Base-by-base conservation (phyloP, 2,113 vertebrate species). In the Excalfactoria chinensis region DNA sequence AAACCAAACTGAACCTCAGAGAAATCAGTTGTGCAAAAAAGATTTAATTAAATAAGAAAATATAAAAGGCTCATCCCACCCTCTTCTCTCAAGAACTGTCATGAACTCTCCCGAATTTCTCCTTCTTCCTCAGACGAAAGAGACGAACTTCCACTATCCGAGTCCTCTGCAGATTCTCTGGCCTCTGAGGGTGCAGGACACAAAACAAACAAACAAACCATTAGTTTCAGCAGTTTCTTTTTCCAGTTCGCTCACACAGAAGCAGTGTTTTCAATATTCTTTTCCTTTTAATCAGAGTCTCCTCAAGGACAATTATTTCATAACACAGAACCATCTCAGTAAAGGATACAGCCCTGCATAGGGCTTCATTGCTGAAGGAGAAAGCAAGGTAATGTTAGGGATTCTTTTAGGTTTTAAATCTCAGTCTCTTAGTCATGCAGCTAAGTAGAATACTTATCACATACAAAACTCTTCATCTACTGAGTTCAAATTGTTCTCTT, bases 101-200 rank as follows among this genome's bases (percentile, higher is more conserved):
- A 96, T 51, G 53, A 87, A 78, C 53, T 95, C 37, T 96, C 97
- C 60, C 84, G 96, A 79, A 94, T 94, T 94, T 96, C 96, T 70
- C 93, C 96, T 92, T 97, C 97, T 96, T 98, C 97, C 74, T 94
- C 14, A 78, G 96, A 93, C 56, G 96, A 95, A 95, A 95, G 88
- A 51, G 88, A 92, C 79, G 93, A 97, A 56, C 86, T 93, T 96
- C 95, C 96, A 87, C 12, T 88, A 80, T 89, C 91, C 23, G 84
- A 80, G 55, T 91, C 95, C 88, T 95, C 90, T 73, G 93, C 75
- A 89, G 94, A 80, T 93, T 96, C 96, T 93, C 63, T 93, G 96
- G 92, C 94, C 95, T 96, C 98, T 98, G 90, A 84, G 74, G 44
- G 58, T 35, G 71, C 0, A 83, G 63, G 81, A 79, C 55, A 95